Base-by-base conservation (phyloP, 2,888 invertebrate genomes). In the Dryobota labecula region DNA sequence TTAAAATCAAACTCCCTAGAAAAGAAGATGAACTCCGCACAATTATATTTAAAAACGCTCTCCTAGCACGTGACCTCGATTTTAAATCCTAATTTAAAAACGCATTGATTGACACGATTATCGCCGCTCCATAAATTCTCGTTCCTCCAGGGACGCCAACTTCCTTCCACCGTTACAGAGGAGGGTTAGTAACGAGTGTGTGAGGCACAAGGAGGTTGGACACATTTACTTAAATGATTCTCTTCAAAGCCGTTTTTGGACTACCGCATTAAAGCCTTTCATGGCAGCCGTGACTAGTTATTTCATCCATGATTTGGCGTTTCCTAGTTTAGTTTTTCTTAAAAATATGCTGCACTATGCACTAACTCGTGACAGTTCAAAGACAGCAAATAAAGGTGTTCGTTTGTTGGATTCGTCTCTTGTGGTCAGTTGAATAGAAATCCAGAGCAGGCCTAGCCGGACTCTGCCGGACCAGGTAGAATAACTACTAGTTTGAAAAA, bases 41-140 rank as follows among this genome's bases (percentile, higher is more conserved):
- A 65, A 36, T 30, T 41, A 47, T 20, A 70, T 49, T 54, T 1
- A 24, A 62, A 43, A 45, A n/a, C 36, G 24, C 4, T 49, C 38
- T 43, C 33, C 13, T 4, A 43, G 11, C 38, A 27, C 27, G 58
- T 30, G 54, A 61, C 43, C 60, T 60, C 54, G 33, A 64, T 61
- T 61, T 47, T 6, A 60, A 62, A 41, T 18, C 45, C 38, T 70
- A 74, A 66, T 70, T 70, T 76, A 54, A 67, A 80, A 71, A 58
- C 47, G 41, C 56, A 53, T 61, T 68, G 61, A 24, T 20, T 30
- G 47, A 30, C 27, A 51, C 54, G n/a, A 56, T 71, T 53, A 11
- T 70, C 41, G 43, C 11, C 57, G 27, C 43, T 27, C 57, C 45
- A 72, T 80, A 81, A 76, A 80, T 72, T 58, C 2, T 51, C n/a